Evolutionary conservation across 92 coral and sea anemone genomes (phyloP), one percentile per base, ranked within the genome.

Genomic region (Parazoanthus darwini): DNA sequence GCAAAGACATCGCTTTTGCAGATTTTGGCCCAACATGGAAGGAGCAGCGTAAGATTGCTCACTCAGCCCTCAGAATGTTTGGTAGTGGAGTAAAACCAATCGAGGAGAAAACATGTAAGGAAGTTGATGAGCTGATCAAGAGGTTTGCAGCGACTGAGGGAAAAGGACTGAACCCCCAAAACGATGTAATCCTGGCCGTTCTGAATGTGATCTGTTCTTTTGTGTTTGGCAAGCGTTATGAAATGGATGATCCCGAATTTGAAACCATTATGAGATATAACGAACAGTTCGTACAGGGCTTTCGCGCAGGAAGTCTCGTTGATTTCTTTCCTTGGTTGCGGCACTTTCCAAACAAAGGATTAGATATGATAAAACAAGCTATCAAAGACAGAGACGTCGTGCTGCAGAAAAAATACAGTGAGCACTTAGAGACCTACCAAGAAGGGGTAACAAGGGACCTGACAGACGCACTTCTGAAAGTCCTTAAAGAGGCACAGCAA

Each of bases 311-410:
- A 37, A 94, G 93, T 76, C 89, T 95, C 23, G 96, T 97, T 5
- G 99, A 97, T 78, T 96, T 93, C 79, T 95, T 97, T 44, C 99
- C 99, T 0, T 95, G 98, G 98, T 58, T 97, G 25, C 92, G 97
- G 11, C 90, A 91, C 86, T 92, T 97, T 50, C 99, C 98, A 0
- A 93, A 88, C 78, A 90, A 95, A 82, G 98, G 98, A 33, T 67
- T 97, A 68, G 77, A 88, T 36, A 89, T 91, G 66, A 85, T 95
- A 90, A 88, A 92, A 74, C 84, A 97, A 72, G 99, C 99, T 23
- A 92, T 95, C 50, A 91, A 90, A 59, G 92, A 91, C 88, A 91
- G 99, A 58, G 99, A 97, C 23, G 86, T 50, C 50, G 85, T 97
- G 50, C 85, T 97, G 79, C 93, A 95, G 85, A 94, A 90, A 88